Percentiles rank a stretch among this genome's conserved stretches.
Conservation (phyloP, 2,797 vertebrate species). For the Decapterus maruadsi region DNA sequence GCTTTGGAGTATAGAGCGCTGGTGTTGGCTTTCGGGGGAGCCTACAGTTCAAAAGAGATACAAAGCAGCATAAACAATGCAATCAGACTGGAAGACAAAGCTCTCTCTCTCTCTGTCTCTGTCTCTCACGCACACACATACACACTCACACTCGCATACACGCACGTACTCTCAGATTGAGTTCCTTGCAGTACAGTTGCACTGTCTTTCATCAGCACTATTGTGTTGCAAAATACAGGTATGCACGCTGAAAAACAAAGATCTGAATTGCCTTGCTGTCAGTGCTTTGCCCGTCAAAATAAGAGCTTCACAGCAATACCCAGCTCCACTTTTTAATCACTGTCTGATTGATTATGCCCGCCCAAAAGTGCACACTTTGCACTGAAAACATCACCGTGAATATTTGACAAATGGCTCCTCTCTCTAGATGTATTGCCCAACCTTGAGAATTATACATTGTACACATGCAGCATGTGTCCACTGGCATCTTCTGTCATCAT, state of each 20-base stretch:
- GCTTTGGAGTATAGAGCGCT: conserved; percentile 8
- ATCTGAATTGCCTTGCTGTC: conserved; percentile 69
- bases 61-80: conserved; percentile 40
- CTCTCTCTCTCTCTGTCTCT: not conserved
- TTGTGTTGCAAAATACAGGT: conserved; percentile 74
- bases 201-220: conserved; percentile 78
- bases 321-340: conserved; percentile 77
- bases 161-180: conserved; percentile 1
- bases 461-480: conserved; percentile 23
- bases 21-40: conserved; percentile 27
- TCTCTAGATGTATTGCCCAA: conserved; percentile 60
- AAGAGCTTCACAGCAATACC: conserved; percentile 76
- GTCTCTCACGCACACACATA: too few species aligned
- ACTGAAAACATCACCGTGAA: conserved; percentile 75
- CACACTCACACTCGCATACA: conserved; percentile 8
- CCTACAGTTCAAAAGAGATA: conserved; percentile 32
- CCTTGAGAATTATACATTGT: conserved; percentile 48
- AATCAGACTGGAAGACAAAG: conserved; percentile 48
- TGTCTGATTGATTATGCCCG: conserved; percentile 76
- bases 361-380: conserved; percentile 78
- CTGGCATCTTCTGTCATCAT: conserved; percentile 44
- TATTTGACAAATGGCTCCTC: conserved; percentile 81
- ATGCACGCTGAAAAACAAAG: conserved; percentile 67
- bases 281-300: conserved; percentile 67
- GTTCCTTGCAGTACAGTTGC: conserved; percentile 59